phyloP scores from a whole-genome alignment of 2,113 vertebrate genomes.

The Dasyprocta punctata region DNA sequence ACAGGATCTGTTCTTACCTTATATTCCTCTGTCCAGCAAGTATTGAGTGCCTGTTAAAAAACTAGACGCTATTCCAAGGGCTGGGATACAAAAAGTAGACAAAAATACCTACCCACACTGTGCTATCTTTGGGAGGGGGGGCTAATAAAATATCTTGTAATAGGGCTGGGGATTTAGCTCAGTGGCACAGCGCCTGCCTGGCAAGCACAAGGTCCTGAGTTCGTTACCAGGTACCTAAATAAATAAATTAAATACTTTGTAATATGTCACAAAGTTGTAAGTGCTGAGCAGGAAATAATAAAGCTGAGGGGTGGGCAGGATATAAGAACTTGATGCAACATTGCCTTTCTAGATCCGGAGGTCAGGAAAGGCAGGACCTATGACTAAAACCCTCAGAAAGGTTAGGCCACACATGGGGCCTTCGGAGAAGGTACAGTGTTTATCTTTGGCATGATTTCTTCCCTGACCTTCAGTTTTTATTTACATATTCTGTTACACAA shows the following conservation, averaged over 20 bases:
- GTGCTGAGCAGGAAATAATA: background rate
- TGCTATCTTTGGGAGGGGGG: background rate
- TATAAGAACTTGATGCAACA: background rate
- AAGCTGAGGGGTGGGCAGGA: background rate
- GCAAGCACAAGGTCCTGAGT: too few relatives aligned
- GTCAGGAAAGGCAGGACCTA: background rate
- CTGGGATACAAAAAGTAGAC: background rate
- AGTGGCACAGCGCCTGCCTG: too few relatives aligned
- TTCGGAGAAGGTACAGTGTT: background rate
- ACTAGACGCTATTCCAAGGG: background rate
- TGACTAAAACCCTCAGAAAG: background rate
- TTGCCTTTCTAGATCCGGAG: background rate
- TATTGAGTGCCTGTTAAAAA: background rate
- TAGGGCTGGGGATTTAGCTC: too few relatives aligned
- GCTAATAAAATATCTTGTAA: background rate
- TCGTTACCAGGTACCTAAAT: too few relatives aligned
- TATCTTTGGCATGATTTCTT: background rate
- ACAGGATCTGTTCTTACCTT: background rate
- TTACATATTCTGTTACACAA: background rate
- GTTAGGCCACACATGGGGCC: background rate
- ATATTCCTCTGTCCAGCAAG: background rate
- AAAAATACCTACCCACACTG: background rate
- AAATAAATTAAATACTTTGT: background rate
- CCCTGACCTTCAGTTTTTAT: background rate
- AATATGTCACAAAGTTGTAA: background rate